Evolutionary conservation across 2,888 invertebrate genomes (phyloP), one percentile per base, ranked within the genome.

Genomic region (Liposcelis brunnea): DNA sequence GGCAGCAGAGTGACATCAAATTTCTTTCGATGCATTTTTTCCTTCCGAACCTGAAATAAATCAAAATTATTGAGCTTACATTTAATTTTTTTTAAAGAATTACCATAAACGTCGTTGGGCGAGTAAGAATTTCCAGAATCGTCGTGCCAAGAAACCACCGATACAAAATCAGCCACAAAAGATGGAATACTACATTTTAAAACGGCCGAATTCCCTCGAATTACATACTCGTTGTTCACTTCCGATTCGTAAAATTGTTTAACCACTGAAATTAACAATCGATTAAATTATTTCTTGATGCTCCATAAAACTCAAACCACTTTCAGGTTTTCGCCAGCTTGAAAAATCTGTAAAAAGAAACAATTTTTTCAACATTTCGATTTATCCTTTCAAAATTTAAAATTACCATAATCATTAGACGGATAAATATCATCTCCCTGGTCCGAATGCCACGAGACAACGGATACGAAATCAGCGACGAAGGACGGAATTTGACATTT

Each of bases 401-500:
- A 10, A 49, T 50, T 71, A 74, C 74, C 74, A 58, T 72, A 72
- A 59, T 73, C 67, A 49, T 69, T 69, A 54, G 40, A 40, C 40
- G 21, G 16, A 18, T 40, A 33, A 33, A 33, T 40, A 11, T 40
- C 75, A 61, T 80, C 79, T 49, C 76, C 75, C 55, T 78, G 73
- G 64, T 85, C 81, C 53, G 83, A 84, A 55, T 82, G 81, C 87
- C 87, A 87, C 42, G 84, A 81, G 45, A 82, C 71, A 53, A 93
- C 86, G 58, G 71, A 75, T 50, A 93, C 85, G 66, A 90, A 91
- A 68, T 91, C 90, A 49, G 85, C 84, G 50, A 90, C 89, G 66
- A 89, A 93, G 50, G 86, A 86, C 43, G 91, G 91, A 58, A 87
- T 81, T 56, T 83, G 83, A 68, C 87, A 89, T 67, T 86, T 87